Conservation (phyloP, 2,888 invertebrate species). For the Eueremaeus valkanovi region DNA sequence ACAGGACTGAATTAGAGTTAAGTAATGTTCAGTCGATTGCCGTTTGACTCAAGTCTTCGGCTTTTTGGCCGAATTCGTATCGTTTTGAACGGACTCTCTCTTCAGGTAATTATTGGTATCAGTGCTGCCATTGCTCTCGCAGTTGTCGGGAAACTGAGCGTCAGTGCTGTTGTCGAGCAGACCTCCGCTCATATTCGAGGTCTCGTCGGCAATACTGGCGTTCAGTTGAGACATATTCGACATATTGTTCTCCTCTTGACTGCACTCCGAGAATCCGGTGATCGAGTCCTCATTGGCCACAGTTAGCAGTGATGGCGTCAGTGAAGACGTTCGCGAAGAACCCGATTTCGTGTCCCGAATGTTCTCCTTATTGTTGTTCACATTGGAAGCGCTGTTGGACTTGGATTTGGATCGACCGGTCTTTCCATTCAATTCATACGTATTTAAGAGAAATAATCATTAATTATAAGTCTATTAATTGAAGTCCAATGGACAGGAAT, state of each 20-base stretch:
- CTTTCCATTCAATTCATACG: too few relatives aligned
- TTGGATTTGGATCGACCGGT: constrained; percentile 7
- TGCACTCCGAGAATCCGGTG: constrained; percentile 41
- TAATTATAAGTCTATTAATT: too few relatives aligned
- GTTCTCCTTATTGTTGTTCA: constrained; percentile 24
- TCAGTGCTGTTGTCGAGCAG: constrained; percentile 46
- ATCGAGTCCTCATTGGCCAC: constrained; percentile 37
- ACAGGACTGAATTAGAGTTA: too few relatives aligned
- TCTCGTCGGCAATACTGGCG: constrained; percentile 27
- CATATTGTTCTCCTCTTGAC: constrained; percentile 40
- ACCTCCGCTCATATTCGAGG: constrained; percentile 43
- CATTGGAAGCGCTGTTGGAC: background rate
- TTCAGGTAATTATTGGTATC: background rate
- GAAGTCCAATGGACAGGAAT: background rate
- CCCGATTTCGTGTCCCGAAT: constrained; percentile 10
- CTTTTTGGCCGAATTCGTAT: background rate
- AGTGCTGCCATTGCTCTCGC: background rate
- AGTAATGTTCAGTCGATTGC: too few relatives aligned
- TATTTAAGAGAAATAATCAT: too few relatives aligned
- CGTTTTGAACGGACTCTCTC: background rate
- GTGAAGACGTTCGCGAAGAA: constrained; percentile 1
- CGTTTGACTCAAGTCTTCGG: constrained; percentile 12
- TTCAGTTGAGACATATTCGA: constrained; percentile 16
- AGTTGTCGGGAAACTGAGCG: constrained; percentile 47
- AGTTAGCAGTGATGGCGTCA: constrained; percentile 8